Evolutionary conservation across 2,888 invertebrate species (phyloP).

Genomic region (Lochmaea capreae): DNA sequence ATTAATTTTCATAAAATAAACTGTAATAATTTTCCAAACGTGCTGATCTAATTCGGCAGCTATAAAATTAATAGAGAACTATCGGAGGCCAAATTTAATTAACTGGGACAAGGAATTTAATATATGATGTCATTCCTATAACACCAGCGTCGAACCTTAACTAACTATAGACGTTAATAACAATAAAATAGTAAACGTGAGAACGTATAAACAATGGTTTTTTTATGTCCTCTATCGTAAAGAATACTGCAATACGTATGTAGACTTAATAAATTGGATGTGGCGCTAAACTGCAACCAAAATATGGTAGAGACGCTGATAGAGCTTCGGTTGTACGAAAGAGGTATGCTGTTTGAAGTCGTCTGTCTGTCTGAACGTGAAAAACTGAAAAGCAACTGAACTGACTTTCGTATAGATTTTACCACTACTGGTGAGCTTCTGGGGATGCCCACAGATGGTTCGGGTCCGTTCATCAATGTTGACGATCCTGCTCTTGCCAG

Average conservation of each 20-base stretch:
- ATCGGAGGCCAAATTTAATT: not conserved
- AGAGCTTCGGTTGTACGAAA: not conserved
- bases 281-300: not conserved
- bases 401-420: too few relatives aligned
- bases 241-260: not conserved
- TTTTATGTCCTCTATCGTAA: slow-evolving; percentile 6
- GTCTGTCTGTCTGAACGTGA: too few relatives aligned
- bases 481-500: too few relatives aligned
- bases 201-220: slow-evolving; percentile 5
- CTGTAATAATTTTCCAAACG: not conserved
- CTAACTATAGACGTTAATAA: not conserved
- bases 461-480: too few relatives aligned
- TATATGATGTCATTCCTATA: not conserved
- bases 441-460: too few relatives aligned
- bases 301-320: not conserved
- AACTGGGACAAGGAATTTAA: not conserved
- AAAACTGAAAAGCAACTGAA: too few relatives aligned
- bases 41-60: not conserved
- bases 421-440: too few relatives aligned
- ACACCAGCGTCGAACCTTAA: not conserved
- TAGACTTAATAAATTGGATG: not conserved
- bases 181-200: slow-evolving; percentile 19
- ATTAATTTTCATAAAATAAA: not conserved
- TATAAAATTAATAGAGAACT: not conserved
- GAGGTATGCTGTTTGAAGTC: not conserved